These are phyloP conservation scores for Holcopasites calliopsidis DNA, from an alignment of 1,140 invertebrate genomes.

Conservation along the genomic window DNA sequence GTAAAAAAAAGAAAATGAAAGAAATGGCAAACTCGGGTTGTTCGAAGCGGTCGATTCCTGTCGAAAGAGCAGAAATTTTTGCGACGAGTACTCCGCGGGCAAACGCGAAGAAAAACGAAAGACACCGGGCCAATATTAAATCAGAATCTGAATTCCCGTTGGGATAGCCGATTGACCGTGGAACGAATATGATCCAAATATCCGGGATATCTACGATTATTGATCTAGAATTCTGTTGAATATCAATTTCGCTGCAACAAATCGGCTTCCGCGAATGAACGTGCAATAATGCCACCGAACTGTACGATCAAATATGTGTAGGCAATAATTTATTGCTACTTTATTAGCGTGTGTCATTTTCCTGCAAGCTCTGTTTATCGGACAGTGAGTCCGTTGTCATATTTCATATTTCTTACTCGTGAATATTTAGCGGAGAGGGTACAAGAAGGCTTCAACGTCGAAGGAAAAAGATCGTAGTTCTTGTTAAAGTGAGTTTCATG, in stretches of 20 bases:
- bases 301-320: constrained; percentile 8
- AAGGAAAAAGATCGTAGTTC: neutral
- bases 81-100: neutral
- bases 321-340: constrained; percentile 24
- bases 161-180: constrained; percentile 8
- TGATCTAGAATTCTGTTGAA: constrained; percentile 33
- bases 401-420: neutral
- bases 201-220: constrained; percentile 13
- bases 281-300: constrained; percentile 35
- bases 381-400: neutral
- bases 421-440: neutral
- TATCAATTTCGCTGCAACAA: constrained; percentile 29
- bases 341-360: constrained; percentile 13
- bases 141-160: neutral
- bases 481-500: neutral
- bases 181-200: constrained; percentile 22
- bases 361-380: too few relatives aligned
- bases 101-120: neutral
- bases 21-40: neutral
- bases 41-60: neutral
- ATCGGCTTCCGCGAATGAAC: constrained; percentile 39
- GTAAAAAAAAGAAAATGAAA: too few relatives aligned
- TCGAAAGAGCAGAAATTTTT: neutral
- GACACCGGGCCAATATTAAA: neutral
- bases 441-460: neutral